Base-by-base conservation (phyloP, 2,888 invertebrate species). In the Drosophila hawaiiensis region DNA sequence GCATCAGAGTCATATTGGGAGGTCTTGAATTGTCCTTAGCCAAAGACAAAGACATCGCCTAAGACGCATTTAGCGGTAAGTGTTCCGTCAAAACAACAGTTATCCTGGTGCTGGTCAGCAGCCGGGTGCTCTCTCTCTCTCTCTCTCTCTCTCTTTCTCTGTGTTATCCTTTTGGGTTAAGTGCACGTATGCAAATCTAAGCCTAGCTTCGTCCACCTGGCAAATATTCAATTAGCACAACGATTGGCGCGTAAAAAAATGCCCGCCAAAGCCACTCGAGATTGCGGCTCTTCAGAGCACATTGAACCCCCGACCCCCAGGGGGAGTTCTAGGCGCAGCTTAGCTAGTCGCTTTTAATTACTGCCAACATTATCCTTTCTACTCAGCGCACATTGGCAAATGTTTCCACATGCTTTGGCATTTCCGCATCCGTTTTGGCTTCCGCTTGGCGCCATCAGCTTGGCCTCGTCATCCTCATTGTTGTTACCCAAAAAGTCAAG, bases 381-480 rank as follows among this genome's bases (percentile, higher is more conserved):
- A 65, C 58, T 59, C 69, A 49, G 58, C 73, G 61, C 53, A 73
- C 84, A 90, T 90, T 85, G 88, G 90, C 71, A 84, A 90, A 90
- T 88, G 89, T 86, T 88, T 86, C 90, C 90, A 88, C 90, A 90
- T 90, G 90, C 90, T 73, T 80, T 83, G 83, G 85, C 83, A 90
- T 90, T 78, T 80, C 79, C 82, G 72, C 56, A 66, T 89, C 83
- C 90, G 78, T 75, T 82, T 75, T 25, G 52, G 52, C 31, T 63
- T 82, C 88, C 88, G 80, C 73, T 67, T 72, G 87, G 89, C 89
- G 88, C 88, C 88, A 87, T 33, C 66, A 35, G 60, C 53, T 62
- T 43, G 37, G 63, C 50, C 68, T 78, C 62, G 43, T 56, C 66
- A 59, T 79, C 53, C 62, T 56, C 82, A 82, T 82, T 82, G 79